phyloP scores from a whole-genome alignment of 2,797 vertebrate species.

The Malurus leucopterus region DNA sequence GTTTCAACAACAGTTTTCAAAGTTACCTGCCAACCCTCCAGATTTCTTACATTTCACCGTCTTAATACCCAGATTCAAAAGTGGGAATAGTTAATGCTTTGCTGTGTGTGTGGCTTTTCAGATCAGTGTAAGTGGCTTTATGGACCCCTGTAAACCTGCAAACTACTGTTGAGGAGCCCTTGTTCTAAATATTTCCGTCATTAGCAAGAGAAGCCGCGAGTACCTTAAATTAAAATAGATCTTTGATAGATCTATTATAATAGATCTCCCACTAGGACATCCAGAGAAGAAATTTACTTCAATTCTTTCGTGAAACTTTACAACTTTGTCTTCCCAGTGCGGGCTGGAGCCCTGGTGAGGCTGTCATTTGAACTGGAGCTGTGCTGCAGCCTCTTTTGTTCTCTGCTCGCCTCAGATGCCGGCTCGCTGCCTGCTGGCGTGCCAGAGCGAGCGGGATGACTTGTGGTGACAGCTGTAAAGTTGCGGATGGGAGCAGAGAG shows the following conservation, averaged over 20 bases:
- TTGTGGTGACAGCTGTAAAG: conserved; percentile 62
- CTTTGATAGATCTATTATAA: background rate
- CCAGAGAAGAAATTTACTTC: conserved; percentile 39
- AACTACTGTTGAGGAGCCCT: background rate
- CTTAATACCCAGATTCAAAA: background rate
- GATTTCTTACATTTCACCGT: background rate
- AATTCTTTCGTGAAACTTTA: conserved; percentile 35
- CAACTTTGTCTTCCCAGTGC: conserved; percentile 30
- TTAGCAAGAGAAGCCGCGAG: conserved; percentile 12
- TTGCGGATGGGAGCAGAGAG: conserved; percentile 45
- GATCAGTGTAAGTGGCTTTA: background rate
- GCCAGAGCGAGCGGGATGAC: conserved; percentile 21
- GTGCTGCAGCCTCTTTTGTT: conserved; percentile 51
- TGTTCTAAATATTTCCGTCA: background rate
- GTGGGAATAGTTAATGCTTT: background rate
- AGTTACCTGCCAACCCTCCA: background rate
- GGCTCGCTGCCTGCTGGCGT: conserved; percentile 45
- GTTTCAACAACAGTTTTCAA: background rate
- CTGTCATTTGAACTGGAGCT: conserved; percentile 56
- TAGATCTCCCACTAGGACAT: conserved; percentile 8
- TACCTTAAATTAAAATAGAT: conserved; percentile 34
- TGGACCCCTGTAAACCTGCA: background rate
- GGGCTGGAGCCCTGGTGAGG: conserved; percentile 49
- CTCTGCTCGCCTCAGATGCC: conserved; percentile 9
- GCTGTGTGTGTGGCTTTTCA: background rate